Evolutionary conservation across 2,113 vertebrate genomes (phyloP), one percentile per base, ranked within the genome.

Genomic region (Caranx melampygus): DNA sequence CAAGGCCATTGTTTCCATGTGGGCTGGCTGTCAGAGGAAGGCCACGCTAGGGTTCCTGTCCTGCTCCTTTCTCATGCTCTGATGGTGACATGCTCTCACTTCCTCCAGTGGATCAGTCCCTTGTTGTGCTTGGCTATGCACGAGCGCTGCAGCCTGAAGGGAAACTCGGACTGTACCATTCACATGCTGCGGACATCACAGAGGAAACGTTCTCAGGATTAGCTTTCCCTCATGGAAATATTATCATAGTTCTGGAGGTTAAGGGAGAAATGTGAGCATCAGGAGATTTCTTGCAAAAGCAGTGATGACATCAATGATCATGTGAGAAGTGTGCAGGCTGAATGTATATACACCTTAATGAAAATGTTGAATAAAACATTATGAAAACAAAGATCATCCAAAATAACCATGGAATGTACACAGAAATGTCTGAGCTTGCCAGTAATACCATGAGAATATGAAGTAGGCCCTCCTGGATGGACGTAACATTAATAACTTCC

Each of bases 51-150:
- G 63, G 85, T 87, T 85, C 83, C 78, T 79, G 80, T 57, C 75
- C 76, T 51, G 57, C 59, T 82, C 51, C 55, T 67, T 89, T 90
- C 81, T 78, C 87, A 84, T 84, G 83, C 78, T 87, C 86, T 26
- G 60, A 85, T 75, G 77, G 74, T 77, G 88, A 87, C 92, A 85
- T 58, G 69, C 71, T 77, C 57, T 75, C 86, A 84, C 86, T 86
- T 90, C 89, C 89, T 86, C 67, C 52, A 51, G 35, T 35, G 75
- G 71, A 87, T 79, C 71, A 62, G 70, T 80, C 68, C 45, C 68
- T 78, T 90, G 84, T 91, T 90, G 70, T 90, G 64, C 62, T 90
- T 90, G 87, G 91, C 90, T 44, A 3, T 33, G 60, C 35, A 3
- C 2, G 9, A 71, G 37, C 6, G 18, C 54, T 59, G 34, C 16